phyloP scores from a whole-genome alignment of 2,113 vertebrate genomes.

The Nannobrachium achirus region DNA sequence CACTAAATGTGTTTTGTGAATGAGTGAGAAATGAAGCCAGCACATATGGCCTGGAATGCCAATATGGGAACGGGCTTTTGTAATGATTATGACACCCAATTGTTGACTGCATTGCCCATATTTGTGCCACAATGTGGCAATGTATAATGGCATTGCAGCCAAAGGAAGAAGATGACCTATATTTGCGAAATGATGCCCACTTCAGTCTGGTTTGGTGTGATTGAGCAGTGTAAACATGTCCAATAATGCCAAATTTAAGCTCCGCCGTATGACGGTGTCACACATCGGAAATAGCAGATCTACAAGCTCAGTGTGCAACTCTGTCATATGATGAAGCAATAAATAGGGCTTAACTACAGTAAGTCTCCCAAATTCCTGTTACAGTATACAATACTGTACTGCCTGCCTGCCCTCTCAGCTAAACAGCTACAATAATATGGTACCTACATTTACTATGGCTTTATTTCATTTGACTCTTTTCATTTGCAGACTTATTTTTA shows the following conservation, averaged over 20 bases:
- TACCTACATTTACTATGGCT: conserved; percentile 30
- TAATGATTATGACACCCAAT: conserved; percentile 4
- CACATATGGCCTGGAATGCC: too few relatives aligned
- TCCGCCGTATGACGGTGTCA: too few relatives aligned
- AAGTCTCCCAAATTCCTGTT: conserved; percentile 20
- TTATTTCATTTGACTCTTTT: conserved; percentile 35
- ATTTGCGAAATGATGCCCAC: conserved; percentile 8
- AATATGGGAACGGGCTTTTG: too few relatives aligned
- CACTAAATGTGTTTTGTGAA: neutral
- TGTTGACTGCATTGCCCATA: conserved; percentile 14
- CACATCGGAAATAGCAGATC: too few relatives aligned
- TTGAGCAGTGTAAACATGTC: conserved; percentile 15
- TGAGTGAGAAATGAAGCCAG: neutral
- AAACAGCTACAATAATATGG: conserved; percentile 22
- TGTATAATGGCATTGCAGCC: conserved; percentile 26
- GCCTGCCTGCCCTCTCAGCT: conserved; percentile 7
- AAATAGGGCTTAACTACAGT: too few relatives aligned
- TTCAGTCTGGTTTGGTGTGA: conserved; percentile 19
- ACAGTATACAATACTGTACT: conserved; percentile 10
- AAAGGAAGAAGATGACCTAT: conserved; percentile 12
- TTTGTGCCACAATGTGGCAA: conserved; percentile 16
- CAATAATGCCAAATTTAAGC: neutral
- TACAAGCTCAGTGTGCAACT: too few relatives aligned
- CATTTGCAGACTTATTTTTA: conserved; percentile 32
- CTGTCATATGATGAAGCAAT: too few relatives aligned